These are phyloP conservation scores for Morpho deidamia DNA, from an alignment of 2,888 invertebrate species.

Conservation along the genomic window DNA sequence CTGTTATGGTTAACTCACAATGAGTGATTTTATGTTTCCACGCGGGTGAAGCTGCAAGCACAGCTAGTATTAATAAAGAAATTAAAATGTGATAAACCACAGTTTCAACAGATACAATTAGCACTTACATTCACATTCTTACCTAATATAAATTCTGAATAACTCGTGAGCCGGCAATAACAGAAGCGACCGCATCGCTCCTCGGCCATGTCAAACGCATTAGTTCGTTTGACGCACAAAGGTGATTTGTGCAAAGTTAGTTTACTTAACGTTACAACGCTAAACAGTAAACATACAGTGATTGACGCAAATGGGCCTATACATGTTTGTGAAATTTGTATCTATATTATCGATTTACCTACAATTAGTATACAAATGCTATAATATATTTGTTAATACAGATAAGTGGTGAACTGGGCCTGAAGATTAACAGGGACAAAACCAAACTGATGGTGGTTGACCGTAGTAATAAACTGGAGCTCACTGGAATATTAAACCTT, in stretches of 20 bases:
- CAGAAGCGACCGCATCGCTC: background rate
- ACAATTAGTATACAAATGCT: too few species aligned
- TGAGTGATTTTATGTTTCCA: too few species aligned
- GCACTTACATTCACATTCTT: background rate
- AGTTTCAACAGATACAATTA: background rate
- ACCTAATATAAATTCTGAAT: background rate
- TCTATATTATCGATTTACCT: too few species aligned
- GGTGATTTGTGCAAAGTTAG: conserved; percentile 39
- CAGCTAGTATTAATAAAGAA: too few species aligned
- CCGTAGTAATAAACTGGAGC: too few species aligned
- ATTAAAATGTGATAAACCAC: background rate
- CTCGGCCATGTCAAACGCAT: conserved; percentile 35
- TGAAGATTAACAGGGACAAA: too few species aligned
- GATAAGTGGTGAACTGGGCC: too few species aligned
- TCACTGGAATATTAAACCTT: too few species aligned
- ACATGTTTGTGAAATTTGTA: conserved; percentile 23
- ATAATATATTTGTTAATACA: too few species aligned
- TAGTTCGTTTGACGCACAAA: conserved; percentile 49
- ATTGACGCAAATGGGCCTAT: conserved; percentile 52
- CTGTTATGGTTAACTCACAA: too few species aligned
- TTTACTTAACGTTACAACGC: conserved; percentile 46
- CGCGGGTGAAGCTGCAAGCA: too few species aligned
- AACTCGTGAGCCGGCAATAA: background rate
- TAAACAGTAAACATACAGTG: conserved; percentile 44
- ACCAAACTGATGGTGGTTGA: too few species aligned